A percentile compares a stretch with the other conserved stretches of the same genome.
Evolutionary conservation across 1,140 invertebrate genomes (phyloP).

Genomic region (Phenacoccus solenopsis): DNA sequence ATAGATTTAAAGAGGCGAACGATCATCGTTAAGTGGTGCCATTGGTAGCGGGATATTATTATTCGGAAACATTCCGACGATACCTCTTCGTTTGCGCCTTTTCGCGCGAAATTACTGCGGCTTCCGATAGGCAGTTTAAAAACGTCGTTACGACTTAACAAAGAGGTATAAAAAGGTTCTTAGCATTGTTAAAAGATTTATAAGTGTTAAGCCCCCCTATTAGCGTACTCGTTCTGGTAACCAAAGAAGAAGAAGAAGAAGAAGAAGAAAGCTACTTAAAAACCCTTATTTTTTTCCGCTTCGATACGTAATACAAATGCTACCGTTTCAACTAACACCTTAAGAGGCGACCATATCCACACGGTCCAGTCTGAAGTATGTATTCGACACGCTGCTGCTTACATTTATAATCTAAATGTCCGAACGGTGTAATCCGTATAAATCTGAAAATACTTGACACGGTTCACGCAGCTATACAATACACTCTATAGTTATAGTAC

Average conservation of each 20-base stretch:
- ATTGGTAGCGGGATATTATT: slow-evolving; percentile 1
- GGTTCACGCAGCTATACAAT: too few species aligned
- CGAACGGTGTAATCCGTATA: too few species aligned
- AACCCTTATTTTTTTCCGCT: slow-evolving; percentile 12
- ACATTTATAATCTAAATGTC: too few species aligned
- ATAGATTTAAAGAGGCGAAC: slow-evolving; percentile 7
- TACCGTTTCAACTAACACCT: slow-evolving; percentile 15
- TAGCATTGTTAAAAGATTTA: slow-evolving; percentile 18
- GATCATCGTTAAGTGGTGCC: slow-evolving; percentile 16
- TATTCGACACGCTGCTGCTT: background rate
- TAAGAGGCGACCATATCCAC: too few species aligned
- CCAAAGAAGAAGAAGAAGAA: too few species aligned
- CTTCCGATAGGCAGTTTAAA: slow-evolving; percentile 11
- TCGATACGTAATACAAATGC: slow-evolving; percentile 16
- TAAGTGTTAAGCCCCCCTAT: slow-evolving; percentile 13
- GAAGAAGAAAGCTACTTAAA: slow-evolving; percentile 13
- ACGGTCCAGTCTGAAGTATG: background rate
- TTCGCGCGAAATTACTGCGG: background rate
- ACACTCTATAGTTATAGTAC: too few species aligned
- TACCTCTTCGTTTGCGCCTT: background rate
- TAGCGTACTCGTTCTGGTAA: background rate
- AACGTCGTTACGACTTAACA: slow-evolving; percentile 12
- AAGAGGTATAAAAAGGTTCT: background rate
- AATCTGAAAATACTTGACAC: too few species aligned
- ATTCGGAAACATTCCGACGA: background rate